Conservation (phyloP, 2,888 invertebrate species). For the Altica lythri region DNA sequence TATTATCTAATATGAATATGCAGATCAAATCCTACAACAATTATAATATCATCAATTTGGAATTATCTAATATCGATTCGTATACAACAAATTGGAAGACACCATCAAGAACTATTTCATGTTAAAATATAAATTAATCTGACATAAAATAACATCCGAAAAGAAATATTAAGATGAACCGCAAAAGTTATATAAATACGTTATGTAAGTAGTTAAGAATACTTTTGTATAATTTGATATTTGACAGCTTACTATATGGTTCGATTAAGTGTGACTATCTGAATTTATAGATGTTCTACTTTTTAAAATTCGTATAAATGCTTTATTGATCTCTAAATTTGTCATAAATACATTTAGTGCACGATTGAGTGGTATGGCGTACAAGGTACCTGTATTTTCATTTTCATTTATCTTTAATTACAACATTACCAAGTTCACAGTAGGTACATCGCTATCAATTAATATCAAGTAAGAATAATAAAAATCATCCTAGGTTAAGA, state of each 20-base stretch:
- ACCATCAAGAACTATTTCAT: no score
- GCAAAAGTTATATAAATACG: slow-evolving; percentile 4
- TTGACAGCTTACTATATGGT: slow-evolving; percentile 16
- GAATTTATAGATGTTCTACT: slow-evolving; percentile 31
- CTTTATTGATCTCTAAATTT: slow-evolving; percentile 20
- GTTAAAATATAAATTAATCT: background rate
- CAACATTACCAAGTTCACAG: no score
- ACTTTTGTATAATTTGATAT: slow-evolving; percentile 15
- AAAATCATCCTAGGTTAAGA: no score
- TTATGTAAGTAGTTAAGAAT: slow-evolving; percentile 18
- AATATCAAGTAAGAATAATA: no score
- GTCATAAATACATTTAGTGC: slow-evolving; percentile 24
- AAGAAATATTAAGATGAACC: slow-evolving; percentile 4
- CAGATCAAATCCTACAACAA: no score
- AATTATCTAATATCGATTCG: no score
- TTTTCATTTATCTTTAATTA: background rate
- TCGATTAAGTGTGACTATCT: slow-evolving; percentile 29
- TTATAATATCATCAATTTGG: no score
- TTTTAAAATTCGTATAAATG: slow-evolving; percentile 29
- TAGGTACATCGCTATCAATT: no score
- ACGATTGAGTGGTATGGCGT: slow-evolving; percentile 24
- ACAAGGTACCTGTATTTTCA: slow-evolving; percentile 19
- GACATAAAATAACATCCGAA: background rate
- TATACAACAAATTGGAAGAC: no score
- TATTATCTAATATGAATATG: background rate